phyloP scores from a whole-genome alignment of 2,113 vertebrate genomes.

The Eulemur rufifrons region DNA sequence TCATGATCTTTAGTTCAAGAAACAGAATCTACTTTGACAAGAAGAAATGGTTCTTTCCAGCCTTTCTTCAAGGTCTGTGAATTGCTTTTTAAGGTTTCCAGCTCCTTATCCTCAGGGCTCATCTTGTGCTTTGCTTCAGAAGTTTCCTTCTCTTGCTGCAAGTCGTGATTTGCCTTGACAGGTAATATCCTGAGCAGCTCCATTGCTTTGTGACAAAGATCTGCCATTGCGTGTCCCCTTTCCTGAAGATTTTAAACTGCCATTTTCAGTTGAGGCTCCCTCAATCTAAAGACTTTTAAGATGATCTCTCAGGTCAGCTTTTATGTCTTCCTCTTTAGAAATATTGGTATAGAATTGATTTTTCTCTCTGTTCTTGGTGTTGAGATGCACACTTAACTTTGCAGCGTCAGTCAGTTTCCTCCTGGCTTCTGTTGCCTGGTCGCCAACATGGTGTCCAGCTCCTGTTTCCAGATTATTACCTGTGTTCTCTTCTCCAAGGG shows the following conservation, averaged over 20 bases:
- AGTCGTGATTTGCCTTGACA: neutral
- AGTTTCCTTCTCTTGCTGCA: neutral
- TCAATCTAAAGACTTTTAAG: neutral
- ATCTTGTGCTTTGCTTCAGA: neutral
- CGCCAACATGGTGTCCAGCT: neutral
- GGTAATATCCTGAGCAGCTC: neutral
- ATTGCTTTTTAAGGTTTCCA: neutral
- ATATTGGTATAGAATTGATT: neutral
- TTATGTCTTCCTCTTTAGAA: neutral
- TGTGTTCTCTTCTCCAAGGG: neutral
- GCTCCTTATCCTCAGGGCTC: neutral
- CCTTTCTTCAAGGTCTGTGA: neutral
- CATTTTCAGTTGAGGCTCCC: neutral
- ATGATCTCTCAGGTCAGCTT: neutral
- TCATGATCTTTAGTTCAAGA: neutral
- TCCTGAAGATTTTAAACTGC: neutral
- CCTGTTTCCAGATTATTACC: neutral
- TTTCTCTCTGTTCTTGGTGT: neutral
- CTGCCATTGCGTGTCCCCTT: neutral
- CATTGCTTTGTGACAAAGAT: neutral
- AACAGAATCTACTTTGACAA: neutral
- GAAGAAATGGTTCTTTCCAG: neutral
- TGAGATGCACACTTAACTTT: neutral
- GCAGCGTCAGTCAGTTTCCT: neutral
- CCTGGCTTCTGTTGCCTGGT: neutral